phyloP scores from a whole-genome alignment of 2,113 vertebrate genomes.

The Laterallus jamaicensis region DNA sequence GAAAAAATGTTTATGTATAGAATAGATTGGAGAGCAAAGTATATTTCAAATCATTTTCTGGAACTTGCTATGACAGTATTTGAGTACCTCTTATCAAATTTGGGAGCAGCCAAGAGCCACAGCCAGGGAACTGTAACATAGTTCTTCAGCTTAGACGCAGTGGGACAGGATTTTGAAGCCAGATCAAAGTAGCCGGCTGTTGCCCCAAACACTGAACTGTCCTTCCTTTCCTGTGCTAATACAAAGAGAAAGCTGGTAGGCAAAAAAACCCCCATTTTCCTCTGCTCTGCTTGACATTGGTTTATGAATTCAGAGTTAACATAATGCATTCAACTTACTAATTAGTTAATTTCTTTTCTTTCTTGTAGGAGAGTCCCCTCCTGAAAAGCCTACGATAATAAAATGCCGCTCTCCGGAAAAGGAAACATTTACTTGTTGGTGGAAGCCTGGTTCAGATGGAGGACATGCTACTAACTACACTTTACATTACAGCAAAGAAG shows the following conservation, averaged over 20 bases:
- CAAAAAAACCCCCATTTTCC: background rate
- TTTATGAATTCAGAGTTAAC: background rate
- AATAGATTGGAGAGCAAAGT: background rate
- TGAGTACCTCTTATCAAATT: background rate
- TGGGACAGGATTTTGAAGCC: background rate
- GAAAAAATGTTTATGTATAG: background rate
- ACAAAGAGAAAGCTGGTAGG: background rate
- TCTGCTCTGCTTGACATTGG: background rate
- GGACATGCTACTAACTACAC: constrained; percentile 30
- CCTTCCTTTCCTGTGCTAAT: background rate
- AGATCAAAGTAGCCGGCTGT: background rate
- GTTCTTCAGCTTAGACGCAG: background rate
- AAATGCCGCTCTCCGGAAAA: constrained; percentile 68
- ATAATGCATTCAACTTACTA: background rate
- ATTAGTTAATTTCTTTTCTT: background rate
- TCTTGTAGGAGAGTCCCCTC: constrained; percentile 6
- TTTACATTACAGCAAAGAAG: constrained; percentile 65
- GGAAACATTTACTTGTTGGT: constrained; percentile 67
- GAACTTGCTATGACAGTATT: background rate
- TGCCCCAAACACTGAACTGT: background rate
- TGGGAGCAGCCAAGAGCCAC: background rate
- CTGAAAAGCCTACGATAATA: constrained; percentile 54
- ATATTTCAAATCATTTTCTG: background rate
- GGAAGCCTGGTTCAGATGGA: constrained; percentile 47
- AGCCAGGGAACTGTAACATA: background rate